Conservation (phyloP, 2,797 vertebrate genomes). For the Myripristis jacobus region DNA sequence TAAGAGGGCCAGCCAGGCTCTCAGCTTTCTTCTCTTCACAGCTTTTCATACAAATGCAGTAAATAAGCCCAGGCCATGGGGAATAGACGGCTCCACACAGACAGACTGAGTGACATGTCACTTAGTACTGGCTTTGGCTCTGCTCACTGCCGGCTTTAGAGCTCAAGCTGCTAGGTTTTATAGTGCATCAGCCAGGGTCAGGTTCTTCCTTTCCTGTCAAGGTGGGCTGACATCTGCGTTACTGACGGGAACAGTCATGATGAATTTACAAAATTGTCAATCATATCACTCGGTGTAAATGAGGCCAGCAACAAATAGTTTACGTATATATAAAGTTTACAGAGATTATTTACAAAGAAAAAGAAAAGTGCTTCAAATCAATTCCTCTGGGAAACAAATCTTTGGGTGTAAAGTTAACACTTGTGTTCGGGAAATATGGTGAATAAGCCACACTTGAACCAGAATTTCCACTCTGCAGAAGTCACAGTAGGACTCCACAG, state of each 20-base stretch:
- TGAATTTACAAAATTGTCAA: constrained; percentile 9
- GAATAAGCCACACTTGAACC: constrained; percentile 37
- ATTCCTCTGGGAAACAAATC: constrained; percentile 7
- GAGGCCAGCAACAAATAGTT: constrained; percentile 3
- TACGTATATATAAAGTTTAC: background rate
- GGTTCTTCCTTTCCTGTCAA: constrained; percentile 44
- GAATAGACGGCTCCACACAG: constrained; percentile 76
- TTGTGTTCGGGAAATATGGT: constrained; percentile 28
- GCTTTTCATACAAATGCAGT: constrained; percentile 84
- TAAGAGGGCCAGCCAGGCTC: constrained; percentile 75
- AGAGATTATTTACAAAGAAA: background rate
- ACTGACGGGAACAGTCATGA: background rate
- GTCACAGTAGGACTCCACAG: constrained; percentile 37
- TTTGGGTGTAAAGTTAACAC: constrained; percentile 17
- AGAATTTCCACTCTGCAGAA: constrained; percentile 54
- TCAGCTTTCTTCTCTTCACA: constrained; percentile 72
- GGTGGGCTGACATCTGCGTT: constrained; percentile 54
- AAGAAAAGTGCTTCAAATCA: background rate
- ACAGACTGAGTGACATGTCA: constrained; percentile 81
- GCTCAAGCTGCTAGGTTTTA: constrained; percentile 63
- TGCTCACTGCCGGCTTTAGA: constrained; percentile 69
- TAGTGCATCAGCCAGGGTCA: constrained; percentile 48
- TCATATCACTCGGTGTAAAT: background rate
- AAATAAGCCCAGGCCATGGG: constrained; percentile 81
- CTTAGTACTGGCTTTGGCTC: constrained; percentile 78